phyloP scores from a whole-genome alignment of 92 coral and sea anemone species.

The Zoanthus sansibaricus region DNA sequence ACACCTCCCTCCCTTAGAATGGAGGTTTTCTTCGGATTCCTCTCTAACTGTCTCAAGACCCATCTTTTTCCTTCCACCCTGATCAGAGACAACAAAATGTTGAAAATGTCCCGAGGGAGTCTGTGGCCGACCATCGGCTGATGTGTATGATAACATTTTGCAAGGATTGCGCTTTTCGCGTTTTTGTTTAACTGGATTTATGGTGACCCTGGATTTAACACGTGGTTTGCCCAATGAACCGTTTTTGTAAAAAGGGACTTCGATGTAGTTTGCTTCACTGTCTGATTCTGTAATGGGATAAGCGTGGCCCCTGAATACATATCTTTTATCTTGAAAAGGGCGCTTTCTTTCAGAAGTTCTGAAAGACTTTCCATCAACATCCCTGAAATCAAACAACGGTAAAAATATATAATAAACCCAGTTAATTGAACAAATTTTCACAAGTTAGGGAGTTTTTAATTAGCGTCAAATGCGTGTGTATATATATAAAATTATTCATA shows the following conservation, averaged over 20 bases:
- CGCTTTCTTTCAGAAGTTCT: not conserved
- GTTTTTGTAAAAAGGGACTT: conserved; percentile 29
- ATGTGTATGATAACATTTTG: conserved; percentile 8
- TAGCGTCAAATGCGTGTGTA: no score
- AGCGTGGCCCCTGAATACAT: conserved; percentile 10
- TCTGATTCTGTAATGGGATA: conserved; percentile 21
- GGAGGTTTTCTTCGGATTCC: conserved; percentile 13
- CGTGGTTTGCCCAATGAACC: conserved; percentile 28
- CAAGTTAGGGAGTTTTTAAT: no score
- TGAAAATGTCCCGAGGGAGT: conserved; percentile 42
- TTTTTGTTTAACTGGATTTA: conserved; percentile 16
- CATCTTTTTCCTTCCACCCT: not conserved
- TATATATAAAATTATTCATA: no score
- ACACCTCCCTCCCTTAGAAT: conserved; percentile 23
- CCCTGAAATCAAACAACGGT: not conserved
- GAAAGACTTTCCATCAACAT: not conserved
- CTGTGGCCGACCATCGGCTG: conserved; percentile 11
- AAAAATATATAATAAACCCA: not conserved
- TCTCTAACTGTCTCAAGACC: conserved; percentile 12
- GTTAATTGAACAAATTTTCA: no score
- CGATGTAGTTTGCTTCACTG: conserved; percentile 32
- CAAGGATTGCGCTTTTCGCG: conserved; percentile 30
- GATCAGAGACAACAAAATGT: not conserved
- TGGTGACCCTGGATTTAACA: conserved; percentile 17
- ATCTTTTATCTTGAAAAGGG: not conserved